A percentile compares a stretch with the other conserved stretches of the same genome.
phyloP scores from a whole-genome alignment of 2,888 invertebrate species.

The Onchidella celtica region DNA sequence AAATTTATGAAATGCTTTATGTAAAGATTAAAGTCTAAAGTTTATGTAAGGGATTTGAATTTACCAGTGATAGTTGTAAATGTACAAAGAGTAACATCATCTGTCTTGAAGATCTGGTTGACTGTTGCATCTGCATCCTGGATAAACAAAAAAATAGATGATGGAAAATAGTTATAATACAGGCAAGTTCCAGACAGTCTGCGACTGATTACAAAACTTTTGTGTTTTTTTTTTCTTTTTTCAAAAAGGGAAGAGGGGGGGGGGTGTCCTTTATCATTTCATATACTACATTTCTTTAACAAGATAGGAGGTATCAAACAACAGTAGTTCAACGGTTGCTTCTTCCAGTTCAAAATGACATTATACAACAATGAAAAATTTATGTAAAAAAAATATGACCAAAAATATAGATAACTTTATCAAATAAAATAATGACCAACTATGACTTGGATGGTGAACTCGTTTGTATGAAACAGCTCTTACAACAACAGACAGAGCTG shows the following conservation, averaged over 20 bases:
- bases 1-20: too few relatives aligned
- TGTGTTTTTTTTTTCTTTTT: not conserved
- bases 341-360: not conserved
- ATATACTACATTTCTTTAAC: too few relatives aligned
- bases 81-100: conserved; percentile 82
- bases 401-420: not conserved
- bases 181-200: too few relatives aligned
- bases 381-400: not conserved
- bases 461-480: too few relatives aligned
- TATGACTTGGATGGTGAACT: too few relatives aligned
- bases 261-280: too few relatives aligned
- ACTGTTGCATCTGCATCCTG: conserved; percentile 82
- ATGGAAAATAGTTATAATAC: too few relatives aligned
- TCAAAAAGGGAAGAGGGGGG: not conserved
- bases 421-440: not conserved
- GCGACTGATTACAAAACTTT: too few relatives aligned
- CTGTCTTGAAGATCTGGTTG: conserved; percentile 84
- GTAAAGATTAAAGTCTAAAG: too few relatives aligned
- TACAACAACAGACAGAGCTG: conserved; percentile 83
- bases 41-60: too few relatives aligned
- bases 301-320: too few relatives aligned
- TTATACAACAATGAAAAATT: not conserved
- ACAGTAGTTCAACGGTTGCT: too few relatives aligned
- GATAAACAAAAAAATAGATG: not conserved
- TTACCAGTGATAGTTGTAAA: conserved; percentile 33